Evolutionary conservation across 2,888 invertebrate species (phyloP), one percentile per base, ranked within the genome.

Genomic region (Labia minor): DNA sequence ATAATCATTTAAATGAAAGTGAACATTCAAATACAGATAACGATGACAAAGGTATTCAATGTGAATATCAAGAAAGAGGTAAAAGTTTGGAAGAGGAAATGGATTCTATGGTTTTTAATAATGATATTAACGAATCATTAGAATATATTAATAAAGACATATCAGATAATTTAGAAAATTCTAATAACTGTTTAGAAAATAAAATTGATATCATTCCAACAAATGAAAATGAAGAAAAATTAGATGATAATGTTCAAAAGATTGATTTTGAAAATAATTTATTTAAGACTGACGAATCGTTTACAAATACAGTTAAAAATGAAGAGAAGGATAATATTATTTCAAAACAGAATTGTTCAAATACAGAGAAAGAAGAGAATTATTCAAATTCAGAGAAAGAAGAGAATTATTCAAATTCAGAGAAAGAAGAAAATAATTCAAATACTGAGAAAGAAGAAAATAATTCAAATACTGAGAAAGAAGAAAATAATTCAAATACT

Each of bases 51-150:
- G n/a, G n/a, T n/a, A n/a, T n/a, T n/a, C n/a, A 20, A 62, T 68
- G 65, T 8, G 49, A 49, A 14, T 49, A 3, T 49, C n/a, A 49
- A 49, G n/a, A 14, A 49, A n/a, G 14, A 49, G 49, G 26, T 63
- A 10, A 63, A 63, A 63, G n/a, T 10, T 10, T 14, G 19, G n/a
- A 63, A 63, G 62, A 16, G n/a, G n/a, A 61, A 6, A n/a, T n/a
- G n/a, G n/a, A n/a, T 8, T 65, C 49, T 66, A 69, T 68, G 21
- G 81, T 80, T 71, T 71, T 74, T 66, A 73, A 74, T 37, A 74
- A 73, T 64, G 73, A 71, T 14, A 64, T 66, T 19, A 68, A 70
- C 68, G 67, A 68, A 62, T 71, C 26, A 26, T 26, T 26, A 26
- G 26, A 26, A 26, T 6, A 26, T 26, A 8, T 6, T 26, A 8